These are phyloP conservation scores for Apis dorsata DNA, from an alignment of 1,140 invertebrate species.

Conservation along the genomic window DNA sequence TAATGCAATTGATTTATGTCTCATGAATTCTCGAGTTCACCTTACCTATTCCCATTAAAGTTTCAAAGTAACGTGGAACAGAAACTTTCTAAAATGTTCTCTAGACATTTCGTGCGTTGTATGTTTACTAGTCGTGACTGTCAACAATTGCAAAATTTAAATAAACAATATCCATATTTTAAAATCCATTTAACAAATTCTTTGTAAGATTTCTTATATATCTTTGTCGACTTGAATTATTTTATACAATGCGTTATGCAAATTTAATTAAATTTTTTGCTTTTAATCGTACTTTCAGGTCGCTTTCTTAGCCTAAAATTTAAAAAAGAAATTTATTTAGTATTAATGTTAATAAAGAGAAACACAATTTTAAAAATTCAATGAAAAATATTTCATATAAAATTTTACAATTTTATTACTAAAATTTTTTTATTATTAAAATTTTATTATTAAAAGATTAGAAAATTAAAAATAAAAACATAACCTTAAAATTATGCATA, in stretches of 20 bases:
- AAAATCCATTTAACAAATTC: conserved; percentile 3
- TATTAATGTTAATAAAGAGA: no score
- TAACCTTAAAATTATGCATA: no score
- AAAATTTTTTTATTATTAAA: no score
- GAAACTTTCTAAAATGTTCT: conserved; percentile 13
- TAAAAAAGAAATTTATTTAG: no score
- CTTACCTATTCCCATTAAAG: background rate
- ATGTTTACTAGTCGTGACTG: conserved; percentile 2
- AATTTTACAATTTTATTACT: no score
- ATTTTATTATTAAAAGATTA: no score
- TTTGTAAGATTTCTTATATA: background rate
- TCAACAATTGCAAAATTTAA: background rate
- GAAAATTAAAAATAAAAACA: no score
- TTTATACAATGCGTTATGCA: background rate
- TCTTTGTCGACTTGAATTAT: background rate
- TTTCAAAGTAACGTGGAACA: background rate
- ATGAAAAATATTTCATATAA: no score
- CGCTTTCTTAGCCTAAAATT: background rate
- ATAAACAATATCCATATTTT: background rate
- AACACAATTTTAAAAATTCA: no score
- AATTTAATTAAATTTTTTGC: background rate
- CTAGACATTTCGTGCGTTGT: background rate
- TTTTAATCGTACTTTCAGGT: background rate
- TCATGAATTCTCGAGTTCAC: background rate
- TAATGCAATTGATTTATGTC: conserved; percentile 7